Evolutionary conservation across 1,140 invertebrate species (phyloP), one percentile per base, ranked within the genome.

Genomic region (Calycopis cecrops): DNA sequence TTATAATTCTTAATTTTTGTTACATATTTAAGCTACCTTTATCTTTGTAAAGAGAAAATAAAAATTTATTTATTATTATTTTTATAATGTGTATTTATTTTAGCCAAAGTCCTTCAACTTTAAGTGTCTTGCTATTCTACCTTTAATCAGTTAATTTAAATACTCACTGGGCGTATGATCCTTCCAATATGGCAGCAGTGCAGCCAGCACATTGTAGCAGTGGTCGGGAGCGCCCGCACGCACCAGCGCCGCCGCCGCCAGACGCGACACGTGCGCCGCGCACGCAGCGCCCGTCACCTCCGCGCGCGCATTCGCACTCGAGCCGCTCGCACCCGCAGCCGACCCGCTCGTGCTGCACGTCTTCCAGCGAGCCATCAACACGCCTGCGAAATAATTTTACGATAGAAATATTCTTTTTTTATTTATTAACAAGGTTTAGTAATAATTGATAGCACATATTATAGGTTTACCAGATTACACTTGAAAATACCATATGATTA

Each of bases 101-200:
- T n/a, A n/a, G n/a, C n/a, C n/a, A n/a, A n/a, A n/a, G n/a, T n/a
- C n/a, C n/a, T n/a, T n/a, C n/a, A n/a, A n/a, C n/a, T n/a, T n/a
- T n/a, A n/a, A n/a, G n/a, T n/a, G n/a, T n/a, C n/a, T n/a, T n/a
- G n/a, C n/a, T n/a, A n/a, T n/a, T n/a, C n/a, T 6, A 28, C 21
- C 21, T 3, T 2, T 28, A 6, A 6, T 28, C 21, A 28, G 6
- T 3, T 2, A 28, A 28, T 28, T 28, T 28, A 6, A 28, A 28
- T 16, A 73, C 71, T 68, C 11, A 85, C 78, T 75, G 51, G 60
- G 34, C 1, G 63, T 77, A 73, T 69, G 87, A 69, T 83, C 77
- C 63, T 83, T 94, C 96, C 96, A 98, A 79, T 96, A 96, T 9
- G 93, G 91, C 10, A 98, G 86, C 17, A 98, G 79, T 1, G 93